Conservation (phyloP, 2,888 invertebrate species). For the Oxystoma pomonae region DNA sequence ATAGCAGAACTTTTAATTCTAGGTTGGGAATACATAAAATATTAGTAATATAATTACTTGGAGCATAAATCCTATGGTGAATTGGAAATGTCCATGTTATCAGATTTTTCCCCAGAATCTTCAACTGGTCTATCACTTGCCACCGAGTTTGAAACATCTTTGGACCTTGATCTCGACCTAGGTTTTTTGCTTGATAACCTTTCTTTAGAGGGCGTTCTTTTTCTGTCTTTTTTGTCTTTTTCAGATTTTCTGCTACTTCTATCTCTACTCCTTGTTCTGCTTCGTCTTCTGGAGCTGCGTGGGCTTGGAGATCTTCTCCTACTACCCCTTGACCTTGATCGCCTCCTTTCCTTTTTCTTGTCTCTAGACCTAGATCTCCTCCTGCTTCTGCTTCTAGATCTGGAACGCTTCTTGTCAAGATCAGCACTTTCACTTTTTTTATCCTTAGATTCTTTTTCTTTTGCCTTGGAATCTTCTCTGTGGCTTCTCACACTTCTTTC, state of each 20-base stretch:
- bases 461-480: slow-evolving; percentile 32
- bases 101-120: slow-evolving; percentile 55
- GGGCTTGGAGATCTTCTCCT: slow-evolving; percentile 47
- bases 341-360: slow-evolving; percentile 48
- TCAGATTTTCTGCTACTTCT: slow-evolving; percentile 6
- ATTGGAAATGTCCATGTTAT: slow-evolving; percentile 79
- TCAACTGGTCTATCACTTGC: slow-evolving; percentile 38
- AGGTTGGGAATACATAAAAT: too few species aligned
- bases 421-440: slow-evolving; percentile 35
- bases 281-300: slow-evolving; percentile 35
- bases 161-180: slow-evolving; percentile 39
- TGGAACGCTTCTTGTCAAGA: slow-evolving; percentile 34
- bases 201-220: slow-evolving; percentile 25
- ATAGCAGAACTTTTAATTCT: too few species aligned
- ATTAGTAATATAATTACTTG: too few species aligned
- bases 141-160: slow-evolving; percentile 43
- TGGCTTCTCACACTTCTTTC: slow-evolving; percentile 37
- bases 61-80: slow-evolving; percentile 61
- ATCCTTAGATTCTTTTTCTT: slow-evolving; percentile 33
- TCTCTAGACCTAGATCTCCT: slow-evolving; percentile 55
- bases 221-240: slow-evolving; percentile 32
- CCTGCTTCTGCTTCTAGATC: slow-evolving; percentile 56
- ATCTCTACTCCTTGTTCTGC: slow-evolving; percentile 43
- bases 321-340: slow-evolving; percentile 53
- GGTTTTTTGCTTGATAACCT: slow-evolving; percentile 25